Evolutionary conservation across 2,113 vertebrate genomes (phyloP).

Genomic region (Dryoscopus gambensis): DNA sequence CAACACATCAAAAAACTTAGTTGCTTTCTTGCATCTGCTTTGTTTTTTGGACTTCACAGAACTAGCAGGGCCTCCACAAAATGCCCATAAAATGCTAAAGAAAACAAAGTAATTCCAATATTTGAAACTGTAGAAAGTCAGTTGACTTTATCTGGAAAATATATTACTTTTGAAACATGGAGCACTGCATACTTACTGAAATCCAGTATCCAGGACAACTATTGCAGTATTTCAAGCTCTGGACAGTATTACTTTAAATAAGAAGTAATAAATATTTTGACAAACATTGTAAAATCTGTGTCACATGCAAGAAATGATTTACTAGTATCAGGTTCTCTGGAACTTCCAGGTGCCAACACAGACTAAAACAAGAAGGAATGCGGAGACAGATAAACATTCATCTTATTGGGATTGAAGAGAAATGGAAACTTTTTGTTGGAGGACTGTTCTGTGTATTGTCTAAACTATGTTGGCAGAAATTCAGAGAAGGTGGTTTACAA

Average conservation of each 20-base stretch:
- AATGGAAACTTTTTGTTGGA: not conserved
- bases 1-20: not conserved
- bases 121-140: not conserved
- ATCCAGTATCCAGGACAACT: not conserved
- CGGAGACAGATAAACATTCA: not conserved
- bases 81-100: not conserved
- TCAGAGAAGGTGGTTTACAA: not conserved
- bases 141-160: not conserved
- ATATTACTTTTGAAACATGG: not conserved
- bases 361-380: not conserved
- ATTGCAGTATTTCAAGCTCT: not conserved
- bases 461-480: not conserved
- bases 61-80: not conserved
- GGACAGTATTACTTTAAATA: not conserved
- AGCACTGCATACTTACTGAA: not conserved
- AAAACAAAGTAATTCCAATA: not conserved
- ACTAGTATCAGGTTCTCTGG: not conserved
- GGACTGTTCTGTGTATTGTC: not conserved
- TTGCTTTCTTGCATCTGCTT: not conserved
- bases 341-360: not conserved
- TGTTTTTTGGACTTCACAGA: not conserved
- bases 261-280: not conserved
- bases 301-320: not conserved
- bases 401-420: not conserved
- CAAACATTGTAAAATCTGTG: not conserved